These are phyloP conservation scores for Pterois miles DNA, from an alignment of 2,797 vertebrate species.

Conservation along the genomic window DNA sequence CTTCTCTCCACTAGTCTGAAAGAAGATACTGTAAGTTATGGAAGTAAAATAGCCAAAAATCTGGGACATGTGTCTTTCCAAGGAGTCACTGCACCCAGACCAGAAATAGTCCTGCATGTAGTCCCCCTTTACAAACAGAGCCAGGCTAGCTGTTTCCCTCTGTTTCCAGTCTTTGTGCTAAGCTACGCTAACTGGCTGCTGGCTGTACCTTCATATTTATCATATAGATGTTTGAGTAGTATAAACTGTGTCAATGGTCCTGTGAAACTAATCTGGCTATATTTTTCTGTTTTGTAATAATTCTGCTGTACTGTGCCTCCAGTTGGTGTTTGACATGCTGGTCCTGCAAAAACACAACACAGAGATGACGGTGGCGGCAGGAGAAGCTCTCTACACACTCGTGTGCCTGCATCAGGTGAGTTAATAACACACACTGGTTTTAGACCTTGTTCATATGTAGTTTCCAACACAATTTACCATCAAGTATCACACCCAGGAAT, in stretches of 20 bases:
- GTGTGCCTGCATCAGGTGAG: slow-evolving; percentile 98
- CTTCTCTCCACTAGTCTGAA: too few species aligned
- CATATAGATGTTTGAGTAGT: too few species aligned
- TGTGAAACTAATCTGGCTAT: background rate
- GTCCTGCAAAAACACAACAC: slow-evolving; percentile 98
- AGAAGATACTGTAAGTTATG: too few species aligned
- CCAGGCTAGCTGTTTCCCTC: background rate
- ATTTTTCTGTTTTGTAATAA: background rate
- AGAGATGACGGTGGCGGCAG: slow-evolving; percentile 97
- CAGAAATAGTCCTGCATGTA: too few species aligned
- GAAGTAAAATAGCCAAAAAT: too few species aligned
- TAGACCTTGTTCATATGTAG: too few species aligned
- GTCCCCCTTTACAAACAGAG: background rate
- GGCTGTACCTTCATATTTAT: background rate
- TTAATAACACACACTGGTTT: background rate
- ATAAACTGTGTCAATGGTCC: background rate
- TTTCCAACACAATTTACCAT: too few species aligned
- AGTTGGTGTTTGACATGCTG: slow-evolving; percentile 99
- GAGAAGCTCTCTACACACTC: slow-evolving; percentile 97
- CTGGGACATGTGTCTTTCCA: too few species aligned
- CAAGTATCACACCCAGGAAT: too few species aligned
- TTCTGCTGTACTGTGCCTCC: slow-evolving; percentile 15
- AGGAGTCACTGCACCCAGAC: too few species aligned
- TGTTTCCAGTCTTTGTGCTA: background rate
- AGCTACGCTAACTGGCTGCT: background rate